phyloP scores from a whole-genome alignment of 1,140 invertebrate genomes.

The Caerostris darwini region DNA sequence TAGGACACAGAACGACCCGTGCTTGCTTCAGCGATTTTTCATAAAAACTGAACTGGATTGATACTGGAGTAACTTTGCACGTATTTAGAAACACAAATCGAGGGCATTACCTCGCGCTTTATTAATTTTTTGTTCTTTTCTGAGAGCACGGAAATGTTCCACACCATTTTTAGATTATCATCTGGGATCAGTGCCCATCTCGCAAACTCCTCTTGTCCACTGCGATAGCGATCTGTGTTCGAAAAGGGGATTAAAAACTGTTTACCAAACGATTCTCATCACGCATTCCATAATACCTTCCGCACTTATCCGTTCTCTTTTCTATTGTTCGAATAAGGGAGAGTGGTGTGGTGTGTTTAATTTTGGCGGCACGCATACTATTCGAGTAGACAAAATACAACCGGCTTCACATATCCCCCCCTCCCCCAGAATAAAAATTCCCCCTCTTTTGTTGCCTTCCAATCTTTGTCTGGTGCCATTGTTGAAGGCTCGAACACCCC shows the following conservation, averaged over 20 bases:
- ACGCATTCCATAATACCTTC: constrained; percentile 27
- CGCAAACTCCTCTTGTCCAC: neutral
- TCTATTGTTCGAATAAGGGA: neutral
- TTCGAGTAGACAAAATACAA: constrained; percentile 25
- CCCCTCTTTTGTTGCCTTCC: constrained; percentile 2
- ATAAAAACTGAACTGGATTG: too few species aligned
- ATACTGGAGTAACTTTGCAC: too few species aligned
- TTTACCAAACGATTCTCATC: constrained; percentile 18
- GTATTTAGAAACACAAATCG: neutral
- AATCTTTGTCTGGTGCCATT: constrained; percentile 11
- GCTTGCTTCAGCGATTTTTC: too few species aligned
- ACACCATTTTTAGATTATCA: neutral
- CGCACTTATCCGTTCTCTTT: constrained; percentile 10
- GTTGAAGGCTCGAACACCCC: neutral
- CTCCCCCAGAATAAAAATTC: neutral
- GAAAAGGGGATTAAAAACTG: constrained; percentile 26
- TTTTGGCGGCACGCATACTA: neutral
- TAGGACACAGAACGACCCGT: too few species aligned
- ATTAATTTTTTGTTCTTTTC: neutral
- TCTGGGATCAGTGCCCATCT: too few species aligned
- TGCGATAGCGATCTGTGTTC: neutral
- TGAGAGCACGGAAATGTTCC: neutral
- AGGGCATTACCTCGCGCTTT: neutral
- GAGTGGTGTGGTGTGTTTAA: neutral
- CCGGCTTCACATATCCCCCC: too few species aligned